These are phyloP conservation scores for Cairina moschata DNA, from an alignment of 2,113 vertebrate species.

Conservation along the genomic window DNA sequence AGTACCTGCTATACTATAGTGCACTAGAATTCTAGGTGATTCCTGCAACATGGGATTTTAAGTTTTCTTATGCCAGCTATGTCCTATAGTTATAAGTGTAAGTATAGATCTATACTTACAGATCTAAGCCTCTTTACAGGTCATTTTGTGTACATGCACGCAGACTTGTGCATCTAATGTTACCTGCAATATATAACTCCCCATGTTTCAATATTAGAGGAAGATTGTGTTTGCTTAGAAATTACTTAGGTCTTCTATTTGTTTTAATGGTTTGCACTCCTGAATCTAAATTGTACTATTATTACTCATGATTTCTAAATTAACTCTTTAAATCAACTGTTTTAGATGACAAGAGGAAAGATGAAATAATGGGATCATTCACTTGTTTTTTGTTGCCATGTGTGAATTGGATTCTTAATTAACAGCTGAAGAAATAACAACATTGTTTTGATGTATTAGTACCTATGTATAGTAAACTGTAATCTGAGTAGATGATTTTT, in stretches of 20 bases:
- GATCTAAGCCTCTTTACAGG: not conserved
- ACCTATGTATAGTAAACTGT: not conserved
- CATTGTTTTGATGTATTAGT: not conserved
- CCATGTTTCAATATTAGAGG: not conserved
- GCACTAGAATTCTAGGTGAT: not conserved
- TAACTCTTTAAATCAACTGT: not conserved
- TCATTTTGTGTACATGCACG: not conserved
- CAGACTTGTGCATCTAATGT: not conserved
- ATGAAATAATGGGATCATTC: not conserved
- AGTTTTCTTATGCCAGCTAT: not conserved
- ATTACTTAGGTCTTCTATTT: not conserved
- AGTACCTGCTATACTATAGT: not conserved
- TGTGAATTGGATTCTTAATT: not conserved
- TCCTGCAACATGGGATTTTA: not conserved
- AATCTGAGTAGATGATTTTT: not conserved
- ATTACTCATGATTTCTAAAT: not conserved
- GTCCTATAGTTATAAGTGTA: not conserved
- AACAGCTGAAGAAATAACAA: not conserved
- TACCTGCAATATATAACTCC: not conserved
- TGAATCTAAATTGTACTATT: not conserved
- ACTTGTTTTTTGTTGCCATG: not conserved
- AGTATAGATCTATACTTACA: too few species aligned
- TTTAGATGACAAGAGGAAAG: not conserved
- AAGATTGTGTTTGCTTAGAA: not conserved
- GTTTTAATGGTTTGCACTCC: not conserved